Conservation (phyloP, 1,140 invertebrate genomes). For the Diorhabda carinulata region DNA sequence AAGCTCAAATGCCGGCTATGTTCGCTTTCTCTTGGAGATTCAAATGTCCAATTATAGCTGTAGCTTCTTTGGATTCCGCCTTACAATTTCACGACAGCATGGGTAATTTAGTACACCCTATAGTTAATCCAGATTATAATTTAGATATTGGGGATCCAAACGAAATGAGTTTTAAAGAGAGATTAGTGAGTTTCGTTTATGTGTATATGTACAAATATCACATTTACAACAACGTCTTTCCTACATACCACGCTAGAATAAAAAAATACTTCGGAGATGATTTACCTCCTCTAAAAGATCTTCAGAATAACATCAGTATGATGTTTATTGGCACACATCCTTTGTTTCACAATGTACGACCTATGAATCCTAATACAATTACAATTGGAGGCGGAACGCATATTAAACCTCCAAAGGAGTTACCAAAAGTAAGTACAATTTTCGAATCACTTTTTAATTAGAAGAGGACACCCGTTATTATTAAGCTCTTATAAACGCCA, state of each 20-base stretch:
- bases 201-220: constrained; percentile 7
- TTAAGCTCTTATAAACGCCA: too few relatives aligned
- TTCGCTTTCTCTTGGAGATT: constrained; percentile 36
- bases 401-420: constrained; percentile 42
- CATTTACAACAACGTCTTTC: constrained; percentile 21
- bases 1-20: constrained; percentile 32
- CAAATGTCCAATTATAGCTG: constrained; percentile 39
- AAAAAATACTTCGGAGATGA: constrained; percentile 47
- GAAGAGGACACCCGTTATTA: too few relatives aligned
- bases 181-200: constrained; percentile 26
- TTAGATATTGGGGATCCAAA: constrained; percentile 14
- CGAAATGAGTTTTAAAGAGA: constrained; percentile 23
- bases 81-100: constrained; percentile 29
- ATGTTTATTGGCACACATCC: constrained; percentile 53
- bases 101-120: constrained; percentile 48
- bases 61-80: constrained; percentile 19
- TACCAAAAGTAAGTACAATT: constrained; percentile 34
- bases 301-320: constrained; percentile 52
- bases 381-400: constrained; percentile 53
- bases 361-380: constrained; percentile 50
- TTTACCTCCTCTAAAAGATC: constrained; percentile 47
- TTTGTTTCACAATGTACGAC: constrained; percentile 47
- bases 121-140: constrained; percentile 47
- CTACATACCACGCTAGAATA: constrained; percentile 37
- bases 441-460: too few relatives aligned